Evolutionary conservation across 2,888 invertebrate genomes (phyloP).

Genomic region (Anaspis maculata): DNA sequence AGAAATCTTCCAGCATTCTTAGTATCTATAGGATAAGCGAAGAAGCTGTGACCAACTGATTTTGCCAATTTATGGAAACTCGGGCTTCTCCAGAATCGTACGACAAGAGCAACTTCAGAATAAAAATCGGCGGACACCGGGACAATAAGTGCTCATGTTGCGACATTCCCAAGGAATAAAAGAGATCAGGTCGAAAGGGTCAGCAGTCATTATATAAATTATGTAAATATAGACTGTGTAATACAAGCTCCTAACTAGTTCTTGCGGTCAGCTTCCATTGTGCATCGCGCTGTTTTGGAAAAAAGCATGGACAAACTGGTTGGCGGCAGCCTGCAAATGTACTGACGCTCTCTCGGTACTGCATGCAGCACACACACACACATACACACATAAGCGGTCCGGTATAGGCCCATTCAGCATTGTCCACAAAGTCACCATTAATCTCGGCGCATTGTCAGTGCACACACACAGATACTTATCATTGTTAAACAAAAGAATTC

Average conservation of each 20-base stretch:
- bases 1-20: no score
- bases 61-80: no score
- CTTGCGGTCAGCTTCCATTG: constrained; percentile 5
- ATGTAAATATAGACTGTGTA: constrained; percentile 1
- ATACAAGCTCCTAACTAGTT: constrained; percentile 3
- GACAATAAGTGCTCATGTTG: no score
- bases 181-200: no score
- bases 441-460: constrained; percentile 29
- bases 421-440: constrained; percentile 30
- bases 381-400: constrained; percentile 6
- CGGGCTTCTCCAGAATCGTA: no score
- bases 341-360: constrained; percentile 14
- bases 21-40: no score
- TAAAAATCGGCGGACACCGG: no score
- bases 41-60: no score
- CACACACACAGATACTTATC: constrained; percentile 30
- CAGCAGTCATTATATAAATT: not conserved
- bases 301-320: constrained; percentile 7
- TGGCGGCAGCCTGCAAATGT: constrained; percentile 14
- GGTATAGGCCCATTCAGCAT: constrained; percentile 24
- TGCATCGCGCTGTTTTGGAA: constrained; percentile 1
- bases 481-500: constrained; percentile 34
- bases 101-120: no score
- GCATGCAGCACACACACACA: constrained; percentile 10
- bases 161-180: no score